Evolutionary conservation across 2,888 invertebrate species (phyloP), one percentile per base, ranked within the genome.

Genomic region (Lycia hirtaria): DNA sequence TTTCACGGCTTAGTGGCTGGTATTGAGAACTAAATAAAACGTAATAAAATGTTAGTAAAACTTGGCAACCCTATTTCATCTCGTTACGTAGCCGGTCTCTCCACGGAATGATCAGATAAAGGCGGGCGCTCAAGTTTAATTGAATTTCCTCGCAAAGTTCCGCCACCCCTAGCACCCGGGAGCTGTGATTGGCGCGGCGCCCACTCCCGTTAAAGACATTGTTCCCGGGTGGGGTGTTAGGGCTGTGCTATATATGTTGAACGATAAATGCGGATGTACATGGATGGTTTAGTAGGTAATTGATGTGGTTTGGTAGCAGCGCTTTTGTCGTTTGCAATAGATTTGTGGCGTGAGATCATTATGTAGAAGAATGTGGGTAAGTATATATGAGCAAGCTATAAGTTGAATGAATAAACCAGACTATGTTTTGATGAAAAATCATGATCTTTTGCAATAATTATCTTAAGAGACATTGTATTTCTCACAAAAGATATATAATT

Each of bases 101-200:
- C 57, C 57, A 81, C 83, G 84, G 87, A 82, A 81, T 78, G 80
- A 91, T 89, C 91, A 88, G 91, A 91, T 89, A 88, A 89, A 84
- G 82, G 87, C 77, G 85, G 87, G 81, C 81, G 87, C 84, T 85
- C 88, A 90, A 91, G 89, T 91, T 91, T 90, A 91, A 91, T 91
- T 91, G 91, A 90, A 90, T 88, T 82, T 76, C 80, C 84, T 80
- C 81, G 75, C 83, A 88, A 90, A 91, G 88, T 90, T 90, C 87
- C 84, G 87, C 87, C 83, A 88, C 88, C 86, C 84, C 78, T 73
- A 72, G 67, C 73, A 69, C 72, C 71, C 73, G 60, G 56, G 74
- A 73, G 74, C 80, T 76, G 77, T 88, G 88, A 90, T 90, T 90
- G 90, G 89, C 72, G 81, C 84, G 76, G 73, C 79, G 75, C 71